Percentiles rank a stretch among this genome's conserved stretches.
phyloP scores from a whole-genome alignment of 2,888 invertebrate genomes.

The Esperia sulphurella region DNA sequence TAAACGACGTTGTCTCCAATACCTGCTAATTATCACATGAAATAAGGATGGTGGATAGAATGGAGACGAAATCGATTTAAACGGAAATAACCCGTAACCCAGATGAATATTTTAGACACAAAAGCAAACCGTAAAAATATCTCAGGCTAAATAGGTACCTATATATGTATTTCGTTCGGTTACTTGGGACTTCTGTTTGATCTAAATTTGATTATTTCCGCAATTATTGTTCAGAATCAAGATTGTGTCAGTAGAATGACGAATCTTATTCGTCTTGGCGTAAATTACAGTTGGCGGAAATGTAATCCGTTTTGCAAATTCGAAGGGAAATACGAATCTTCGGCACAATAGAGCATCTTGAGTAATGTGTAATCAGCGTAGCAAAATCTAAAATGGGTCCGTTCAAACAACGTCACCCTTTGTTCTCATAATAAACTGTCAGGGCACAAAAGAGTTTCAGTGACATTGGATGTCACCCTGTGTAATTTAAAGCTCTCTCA shows the following conservation, averaged over 20 bases:
- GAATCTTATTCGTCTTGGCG: constrained; percentile 37
- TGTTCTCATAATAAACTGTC: constrained; percentile 71
- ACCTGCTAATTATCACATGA: constrained; percentile 2
- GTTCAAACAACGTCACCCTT: constrained; percentile 60
- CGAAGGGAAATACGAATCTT: constrained; percentile 51
- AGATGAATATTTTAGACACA: not conserved
- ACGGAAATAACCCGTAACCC: not conserved
- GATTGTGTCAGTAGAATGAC: constrained; percentile 35
- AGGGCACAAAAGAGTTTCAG: constrained; percentile 64
- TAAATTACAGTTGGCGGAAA: constrained; percentile 46
- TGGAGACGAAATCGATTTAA: not conserved
- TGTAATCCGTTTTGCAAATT: constrained; percentile 51
- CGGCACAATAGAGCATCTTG: constrained; percentile 57
- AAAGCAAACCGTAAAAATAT: not conserved
- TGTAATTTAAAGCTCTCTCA: constrained; percentile 52
- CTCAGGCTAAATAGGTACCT: not conserved
- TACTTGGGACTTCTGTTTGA: not conserved
- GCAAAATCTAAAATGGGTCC: constrained; percentile 62
- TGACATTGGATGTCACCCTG: constrained; percentile 54
- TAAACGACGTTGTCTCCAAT: not conserved
- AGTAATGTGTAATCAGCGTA: constrained; percentile 62
- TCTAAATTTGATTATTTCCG: not conserved
- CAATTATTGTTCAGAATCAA: constrained; percentile 19
- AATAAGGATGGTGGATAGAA: not conserved
- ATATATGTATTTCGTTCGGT: not conserved